Conservation (phyloP, 1,140 invertebrate genomes). For the Lepidurus arcticus region DNA sequence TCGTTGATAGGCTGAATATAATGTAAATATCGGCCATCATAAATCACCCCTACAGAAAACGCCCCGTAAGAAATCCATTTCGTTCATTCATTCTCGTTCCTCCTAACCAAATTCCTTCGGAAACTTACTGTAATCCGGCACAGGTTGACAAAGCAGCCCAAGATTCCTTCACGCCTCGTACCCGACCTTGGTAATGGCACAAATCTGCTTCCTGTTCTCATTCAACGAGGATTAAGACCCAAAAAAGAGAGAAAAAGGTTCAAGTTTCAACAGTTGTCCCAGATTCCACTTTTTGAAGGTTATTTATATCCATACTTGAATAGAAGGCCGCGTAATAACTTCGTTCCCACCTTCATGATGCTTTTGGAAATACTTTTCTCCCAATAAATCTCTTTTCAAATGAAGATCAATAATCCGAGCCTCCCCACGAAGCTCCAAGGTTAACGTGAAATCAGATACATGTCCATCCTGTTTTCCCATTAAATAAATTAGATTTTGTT, state of each 20-base stretch:
- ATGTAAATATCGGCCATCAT: slow-evolving; percentile 66
- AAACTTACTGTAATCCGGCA: slow-evolving; percentile 46
- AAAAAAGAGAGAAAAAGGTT: slow-evolving; percentile 22
- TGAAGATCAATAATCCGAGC: slow-evolving; percentile 64
- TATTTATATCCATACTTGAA: slow-evolving; percentile 51
- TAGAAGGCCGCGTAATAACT: slow-evolving; percentile 55
- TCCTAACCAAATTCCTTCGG: neutral
- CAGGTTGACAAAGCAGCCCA: slow-evolving; percentile 85
- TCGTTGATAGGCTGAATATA: slow-evolving; percentile 60
- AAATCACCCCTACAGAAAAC: slow-evolving; percentile 62
- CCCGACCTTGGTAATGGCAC: slow-evolving; percentile 76
- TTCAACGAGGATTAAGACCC: slow-evolving; percentile 40
- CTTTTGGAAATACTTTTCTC: slow-evolving; percentile 63
- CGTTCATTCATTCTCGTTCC: neutral
- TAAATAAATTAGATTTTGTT: slow-evolving; percentile 32
- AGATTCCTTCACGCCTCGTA: slow-evolving; percentile 62
- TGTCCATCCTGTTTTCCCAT: slow-evolving; percentile 60
- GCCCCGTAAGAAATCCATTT: slow-evolving; percentile 25
- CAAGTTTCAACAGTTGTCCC: neutral
- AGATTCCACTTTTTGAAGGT: neutral
- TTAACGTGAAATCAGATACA: slow-evolving; percentile 60
- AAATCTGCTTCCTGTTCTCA: slow-evolving; percentile 58
- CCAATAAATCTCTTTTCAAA: slow-evolving; percentile 67
- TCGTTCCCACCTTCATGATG: slow-evolving; percentile 62
- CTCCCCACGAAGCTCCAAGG: slow-evolving; percentile 58